These are phyloP conservation scores for Thelaira solivaga DNA, from an alignment of 2,888 invertebrate genomes.

Conservation along the genomic window DNA sequence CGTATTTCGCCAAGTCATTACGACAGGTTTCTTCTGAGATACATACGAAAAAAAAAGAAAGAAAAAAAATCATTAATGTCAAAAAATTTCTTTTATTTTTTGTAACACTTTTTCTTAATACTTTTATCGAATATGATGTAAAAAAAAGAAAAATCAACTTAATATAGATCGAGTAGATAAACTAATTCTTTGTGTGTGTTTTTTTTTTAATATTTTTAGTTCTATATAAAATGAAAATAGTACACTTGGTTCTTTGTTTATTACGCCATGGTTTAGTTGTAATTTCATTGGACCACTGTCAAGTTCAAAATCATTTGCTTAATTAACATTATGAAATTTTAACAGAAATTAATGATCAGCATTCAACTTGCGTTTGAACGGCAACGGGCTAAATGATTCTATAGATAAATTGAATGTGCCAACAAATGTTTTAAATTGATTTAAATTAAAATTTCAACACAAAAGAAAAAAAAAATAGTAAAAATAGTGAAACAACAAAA, in stretches of 20 bases:
- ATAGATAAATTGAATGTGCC: conserved; percentile 45
- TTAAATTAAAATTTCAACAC: conserved; percentile 37
- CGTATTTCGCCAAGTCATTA: conserved; percentile 30
- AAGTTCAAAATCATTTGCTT: conserved; percentile 62
- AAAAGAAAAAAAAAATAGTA: conserved; percentile 27
- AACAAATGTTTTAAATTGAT: conserved; percentile 55
- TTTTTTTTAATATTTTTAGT: too few relatives aligned
- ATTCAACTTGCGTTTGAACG: conserved; percentile 34
- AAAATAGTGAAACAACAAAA: conserved; percentile 2
- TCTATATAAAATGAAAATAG: conserved; percentile 2
- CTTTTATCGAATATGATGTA: conserved; percentile 12
- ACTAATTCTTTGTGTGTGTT: conserved; percentile 3
- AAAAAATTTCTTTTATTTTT: conserved; percentile 29
- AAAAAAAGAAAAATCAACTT: not conserved
- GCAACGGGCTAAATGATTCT: conserved; percentile 5
- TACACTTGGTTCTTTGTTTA: not conserved
- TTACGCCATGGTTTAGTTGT: not conserved
- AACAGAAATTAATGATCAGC: conserved; percentile 32
- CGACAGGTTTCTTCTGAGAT: conserved; percentile 36
- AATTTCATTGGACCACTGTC: conserved; percentile 57
- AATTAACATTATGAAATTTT: conserved; percentile 58
- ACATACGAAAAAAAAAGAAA: too few relatives aligned
- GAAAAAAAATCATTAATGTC: conserved; percentile 1
- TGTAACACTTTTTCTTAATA: conserved; percentile 19
- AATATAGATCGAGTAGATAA: not conserved